Base-by-base conservation (phyloP, 2,888 invertebrate genomes). In the Tenthredo mesomela region DNA sequence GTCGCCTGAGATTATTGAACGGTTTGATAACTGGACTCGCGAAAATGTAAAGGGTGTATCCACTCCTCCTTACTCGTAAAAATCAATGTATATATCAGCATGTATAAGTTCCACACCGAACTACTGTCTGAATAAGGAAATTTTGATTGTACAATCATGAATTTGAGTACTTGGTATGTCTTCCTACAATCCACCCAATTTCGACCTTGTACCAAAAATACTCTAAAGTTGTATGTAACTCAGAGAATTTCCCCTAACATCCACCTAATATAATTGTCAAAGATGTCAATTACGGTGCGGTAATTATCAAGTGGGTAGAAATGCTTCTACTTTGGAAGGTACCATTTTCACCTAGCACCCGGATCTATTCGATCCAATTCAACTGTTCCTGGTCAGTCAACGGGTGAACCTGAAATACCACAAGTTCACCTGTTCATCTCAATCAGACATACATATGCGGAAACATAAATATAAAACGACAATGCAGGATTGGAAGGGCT, bases 11-110 rank as follows among this genome's bases (percentile, higher is more conserved):
- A 86, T 90, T 58, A 88, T 91, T 18, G 87, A 88, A 90, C 85
- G 91, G 80, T 94, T 95, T 88, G 94, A 95, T 87, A 87, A 92
- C 47, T 94, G 94, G 94, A 93, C 91, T 43, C 65, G 43, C 18
- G 65, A 43, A 18, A 43, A 61, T 82, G 40, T 65, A 29, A 65
- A 67, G 43, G 82, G 82, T 43, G 1, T 10, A 43, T 43, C 2
- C 7, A 47, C 43, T 65, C 15, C 43, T 15, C 21, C 43, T 40
- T 65, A 25, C 40, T 65, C 25, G 40, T 82, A 25, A 82, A 43
- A 40, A 65, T 18, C 9, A 12, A 43, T 43, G 43, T 43, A 43
- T 40, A 40, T 40, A 43, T 12, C 43, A 43, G 43, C 43, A 43
- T 43, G 43, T 12, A 65, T 43, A 43, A 43, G 12, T 43, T 43